phyloP scores from a whole-genome alignment of 2,888 invertebrate genomes.

The Caenorhabditis sp. region DNA sequence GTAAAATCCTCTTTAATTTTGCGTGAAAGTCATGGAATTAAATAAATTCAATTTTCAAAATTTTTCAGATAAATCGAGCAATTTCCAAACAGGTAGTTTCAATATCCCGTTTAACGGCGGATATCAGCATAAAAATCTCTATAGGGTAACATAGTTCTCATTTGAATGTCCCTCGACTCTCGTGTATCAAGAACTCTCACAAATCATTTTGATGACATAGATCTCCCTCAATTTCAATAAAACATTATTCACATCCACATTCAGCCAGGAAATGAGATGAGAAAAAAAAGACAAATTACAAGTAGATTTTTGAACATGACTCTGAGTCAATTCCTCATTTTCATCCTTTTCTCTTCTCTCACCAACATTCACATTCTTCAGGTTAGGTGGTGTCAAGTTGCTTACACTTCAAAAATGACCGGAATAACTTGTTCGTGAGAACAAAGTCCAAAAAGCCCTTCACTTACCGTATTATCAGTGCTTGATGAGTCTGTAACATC shows the following conservation, averaged over 20 bases:
- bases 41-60: too few species aligned
- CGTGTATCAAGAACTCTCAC: too few species aligned
- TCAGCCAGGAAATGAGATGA: not conserved
- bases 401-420: not conserved
- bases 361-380: not conserved
- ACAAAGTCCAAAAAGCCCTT: not conserved
- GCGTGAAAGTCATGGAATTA: too few species aligned
- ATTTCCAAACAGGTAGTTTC: too few species aligned
- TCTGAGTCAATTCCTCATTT: not conserved
- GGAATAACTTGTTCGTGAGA: not conserved
- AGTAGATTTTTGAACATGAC: not conserved
- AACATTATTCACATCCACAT: not conserved
- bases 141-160: too few species aligned
- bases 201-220: too few species aligned
- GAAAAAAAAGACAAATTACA: not conserved
- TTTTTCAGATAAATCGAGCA: too few species aligned
- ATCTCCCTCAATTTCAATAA: too few species aligned
- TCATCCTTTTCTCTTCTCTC: not conserved
- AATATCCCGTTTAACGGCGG: too few species aligned
- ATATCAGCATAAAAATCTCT: too few species aligned
- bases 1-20: too few species aligned
- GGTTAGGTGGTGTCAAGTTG: conserved; percentile 7
- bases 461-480: conserved; percentile 28
- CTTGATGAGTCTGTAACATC: conserved; percentile 38
- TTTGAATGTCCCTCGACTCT: too few species aligned